Base-by-base conservation (phyloP, 2,797 vertebrate genomes). In the Lacerta agilis region DNA sequence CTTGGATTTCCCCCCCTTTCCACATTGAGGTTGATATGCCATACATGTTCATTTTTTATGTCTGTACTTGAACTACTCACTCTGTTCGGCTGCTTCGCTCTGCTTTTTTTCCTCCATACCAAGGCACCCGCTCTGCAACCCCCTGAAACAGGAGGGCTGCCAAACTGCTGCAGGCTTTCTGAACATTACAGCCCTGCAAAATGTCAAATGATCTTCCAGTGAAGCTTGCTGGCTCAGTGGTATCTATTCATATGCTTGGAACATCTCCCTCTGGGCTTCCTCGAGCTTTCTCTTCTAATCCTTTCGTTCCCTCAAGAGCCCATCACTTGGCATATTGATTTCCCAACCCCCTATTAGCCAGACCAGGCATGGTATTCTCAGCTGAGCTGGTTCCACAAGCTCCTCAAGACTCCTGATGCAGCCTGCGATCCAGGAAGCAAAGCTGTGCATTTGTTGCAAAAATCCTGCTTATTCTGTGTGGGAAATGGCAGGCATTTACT, bases 301-400 rank as follows among this genome's bases (percentile, higher is more conserved):
- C 45, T 75, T 80, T 91, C 29, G 55, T 55, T 88, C 77, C 41
- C 82, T 89, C 79, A 82, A 94, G 79, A 89, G 77, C 38, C 72
- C 79, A 86, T 90, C 88, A 43, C 61, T 87, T 92, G 91, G 87
- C 83, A 13, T 49, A 75, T 80, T 88, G 87, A 85, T 91, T 92
- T 93, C 92, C 91, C 79, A 94, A 87, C 76, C 58, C 45, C 45
- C 64, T 38, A 84, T 93, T 94, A 94, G 93, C 92, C 87, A 84
- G 93, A 86, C 79, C 87, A 93, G 85, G 45, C 29, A 83, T 0
- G 1, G 0, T 86, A 89, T 86, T 85, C 66, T 86, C 67, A 86
- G 38, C 0, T 88, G 88, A 93, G 73, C 33, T 85, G 64, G 87
- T 92, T 94, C 84, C 83, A 88, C 86, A 88, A 79, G 82, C 67